Evolutionary conservation across 1,140 invertebrate species (phyloP).

Genomic region (Lepeophtheirus salmonis): DNA sequence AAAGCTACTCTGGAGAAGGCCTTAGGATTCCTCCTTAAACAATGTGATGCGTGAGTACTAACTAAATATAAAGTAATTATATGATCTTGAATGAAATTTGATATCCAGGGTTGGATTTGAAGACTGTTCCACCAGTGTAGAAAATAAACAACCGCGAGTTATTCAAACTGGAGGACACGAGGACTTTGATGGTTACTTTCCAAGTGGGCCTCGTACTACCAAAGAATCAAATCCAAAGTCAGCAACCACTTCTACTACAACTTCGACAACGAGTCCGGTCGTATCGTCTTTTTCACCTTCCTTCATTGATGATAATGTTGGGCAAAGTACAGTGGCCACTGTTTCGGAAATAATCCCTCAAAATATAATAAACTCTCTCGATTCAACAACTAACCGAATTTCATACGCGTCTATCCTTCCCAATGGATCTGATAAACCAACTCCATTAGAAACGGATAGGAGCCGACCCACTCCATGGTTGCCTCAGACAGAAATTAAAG

Average conservation of each 20-base stretch:
- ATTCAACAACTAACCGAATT: not conserved
- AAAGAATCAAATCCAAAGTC: not conserved
- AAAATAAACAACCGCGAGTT: not conserved
- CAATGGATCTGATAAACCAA: no score
- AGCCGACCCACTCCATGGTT: not conserved
- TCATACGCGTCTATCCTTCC: not conserved
- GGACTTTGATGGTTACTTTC: not conserved
- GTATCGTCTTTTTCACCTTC: not conserved
- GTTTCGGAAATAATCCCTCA: no score
- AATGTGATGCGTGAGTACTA: not conserved
- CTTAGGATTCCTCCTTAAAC: conserved; percentile 10
- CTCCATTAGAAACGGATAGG: not conserved
- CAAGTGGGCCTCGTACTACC: no score
- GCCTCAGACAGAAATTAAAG: not conserved
- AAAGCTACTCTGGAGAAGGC: conserved; percentile 6
- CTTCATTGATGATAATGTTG: not conserved
- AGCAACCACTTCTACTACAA: not conserved
- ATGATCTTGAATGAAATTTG: not conserved
- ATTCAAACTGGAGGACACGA: not conserved
- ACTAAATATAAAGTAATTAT: not conserved
- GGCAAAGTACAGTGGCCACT: no score
- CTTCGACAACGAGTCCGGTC: not conserved
- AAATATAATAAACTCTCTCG: not conserved
- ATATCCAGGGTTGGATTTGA: not conserved
- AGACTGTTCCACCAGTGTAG: not conserved